Conservation (phyloP, 2,888 invertebrate species). For the Eustalomyia histrio region DNA sequence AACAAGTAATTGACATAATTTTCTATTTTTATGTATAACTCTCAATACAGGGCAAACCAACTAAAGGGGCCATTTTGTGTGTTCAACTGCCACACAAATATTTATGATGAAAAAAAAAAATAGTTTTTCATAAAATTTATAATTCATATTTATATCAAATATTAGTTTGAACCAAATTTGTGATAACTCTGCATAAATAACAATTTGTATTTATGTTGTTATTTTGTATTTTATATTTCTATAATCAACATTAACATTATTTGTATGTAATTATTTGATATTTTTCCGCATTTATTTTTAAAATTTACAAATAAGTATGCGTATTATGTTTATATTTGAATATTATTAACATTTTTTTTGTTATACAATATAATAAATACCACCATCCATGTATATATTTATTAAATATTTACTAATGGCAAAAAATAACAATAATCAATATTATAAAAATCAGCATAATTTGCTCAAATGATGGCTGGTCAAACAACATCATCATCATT, state of each 20-base stretch:
- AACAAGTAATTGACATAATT: background rate
- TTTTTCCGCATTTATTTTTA: background rate
- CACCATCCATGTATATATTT: background rate
- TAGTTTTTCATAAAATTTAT: too few relatives aligned
- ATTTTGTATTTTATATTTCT: too few relatives aligned
- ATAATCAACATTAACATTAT: background rate
- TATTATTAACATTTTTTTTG: too few relatives aligned
- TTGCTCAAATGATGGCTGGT: conserved; percentile 19
- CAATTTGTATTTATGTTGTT: background rate
- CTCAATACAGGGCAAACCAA: background rate
- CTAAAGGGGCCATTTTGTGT: too few relatives aligned
- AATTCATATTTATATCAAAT: too few relatives aligned
- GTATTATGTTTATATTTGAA: too few relatives aligned
- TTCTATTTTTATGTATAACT: background rate
- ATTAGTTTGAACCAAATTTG: too few relatives aligned
- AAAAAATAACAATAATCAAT: conserved; percentile 41
- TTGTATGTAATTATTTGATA: background rate
- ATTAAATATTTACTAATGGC: conserved; percentile 13
- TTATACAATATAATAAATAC: too few relatives aligned
- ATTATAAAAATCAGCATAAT: conserved; percentile 39
- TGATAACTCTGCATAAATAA: background rate
- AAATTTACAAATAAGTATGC: background rate
- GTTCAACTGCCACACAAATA: too few relatives aligned
- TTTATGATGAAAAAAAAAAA: too few relatives aligned
- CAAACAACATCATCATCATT: conserved; percentile 16